These are phyloP conservation scores for Cathartes aura DNA, from an alignment of 2,113 vertebrate species.

Conservation along the genomic window DNA sequence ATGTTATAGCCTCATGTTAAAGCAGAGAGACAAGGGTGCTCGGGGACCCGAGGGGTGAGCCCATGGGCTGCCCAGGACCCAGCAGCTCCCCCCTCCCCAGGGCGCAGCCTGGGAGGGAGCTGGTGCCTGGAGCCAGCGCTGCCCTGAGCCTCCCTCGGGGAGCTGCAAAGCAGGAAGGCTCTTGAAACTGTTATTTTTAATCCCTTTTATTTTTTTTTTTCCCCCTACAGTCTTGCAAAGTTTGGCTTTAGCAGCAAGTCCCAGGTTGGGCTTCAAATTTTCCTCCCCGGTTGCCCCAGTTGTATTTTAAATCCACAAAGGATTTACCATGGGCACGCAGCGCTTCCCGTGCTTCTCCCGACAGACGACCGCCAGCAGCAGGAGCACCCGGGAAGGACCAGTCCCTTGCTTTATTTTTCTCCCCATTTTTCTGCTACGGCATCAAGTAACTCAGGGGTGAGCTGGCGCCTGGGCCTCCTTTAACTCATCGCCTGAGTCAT, in stretches of 20 bases:
- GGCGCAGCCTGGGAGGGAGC: background rate
- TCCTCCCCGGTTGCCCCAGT: background rate
- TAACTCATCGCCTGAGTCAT: background rate
- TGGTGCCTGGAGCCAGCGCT: background rate
- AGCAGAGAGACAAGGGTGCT: background rate
- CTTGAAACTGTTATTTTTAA: background rate
- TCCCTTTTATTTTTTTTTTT: background rate
- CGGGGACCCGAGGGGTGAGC: too few species aligned
- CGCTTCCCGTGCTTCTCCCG: accelerated
- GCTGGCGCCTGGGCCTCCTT: background rate
- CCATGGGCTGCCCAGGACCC: background rate
- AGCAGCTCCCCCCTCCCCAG: background rate
- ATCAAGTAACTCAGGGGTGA: background rate
- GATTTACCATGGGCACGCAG: background rate
- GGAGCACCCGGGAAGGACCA: background rate
- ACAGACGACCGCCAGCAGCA: accelerated
- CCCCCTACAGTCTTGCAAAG: background rate
- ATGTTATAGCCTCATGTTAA: background rate
- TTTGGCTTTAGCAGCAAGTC: background rate
- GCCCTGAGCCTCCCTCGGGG: background rate
- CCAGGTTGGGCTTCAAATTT: background rate
- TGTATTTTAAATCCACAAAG: background rate
- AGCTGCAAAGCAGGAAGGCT: background rate
- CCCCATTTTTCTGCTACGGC: background rate
- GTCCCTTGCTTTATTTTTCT: background rate